A percentile compares a stretch with the other conserved stretches of the same genome.
Conservation (phyloP, 1,140 invertebrate species). For the Babylonia areolata region DNA sequence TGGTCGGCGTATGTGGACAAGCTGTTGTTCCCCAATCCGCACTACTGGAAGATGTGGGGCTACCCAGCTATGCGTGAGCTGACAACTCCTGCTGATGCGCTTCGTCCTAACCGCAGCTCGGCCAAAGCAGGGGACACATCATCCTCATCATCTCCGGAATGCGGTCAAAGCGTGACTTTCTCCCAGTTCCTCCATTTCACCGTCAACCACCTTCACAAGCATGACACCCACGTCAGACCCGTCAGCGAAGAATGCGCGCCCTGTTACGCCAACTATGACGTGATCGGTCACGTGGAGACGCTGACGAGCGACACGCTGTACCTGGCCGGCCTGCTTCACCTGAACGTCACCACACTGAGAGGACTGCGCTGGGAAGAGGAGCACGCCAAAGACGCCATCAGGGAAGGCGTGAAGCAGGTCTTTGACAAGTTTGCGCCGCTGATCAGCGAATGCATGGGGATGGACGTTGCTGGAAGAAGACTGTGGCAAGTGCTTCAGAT, state of each 20-base stretch:
- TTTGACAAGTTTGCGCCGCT: neutral
- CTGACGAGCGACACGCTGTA: neutral
- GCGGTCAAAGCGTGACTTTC: slow-evolving; percentile 22
- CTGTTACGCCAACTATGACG: slow-evolving; percentile 31
- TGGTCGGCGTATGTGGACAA: slow-evolving; percentile 37
- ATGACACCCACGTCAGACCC: slow-evolving; percentile 20
- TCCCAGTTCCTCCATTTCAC: slow-evolving; percentile 20
- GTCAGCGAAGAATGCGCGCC: slow-evolving; percentile 1
- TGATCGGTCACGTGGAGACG: slow-evolving; percentile 36
- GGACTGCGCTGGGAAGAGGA: neutral
- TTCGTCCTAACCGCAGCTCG: no score
- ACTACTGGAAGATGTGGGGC: slow-evolving; percentile 31
- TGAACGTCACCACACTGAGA: neutral
- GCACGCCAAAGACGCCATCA: slow-evolving; percentile 6
- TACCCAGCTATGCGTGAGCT: slow-evolving; percentile 12
- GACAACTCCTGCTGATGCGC: no score
- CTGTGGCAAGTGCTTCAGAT: slow-evolving; percentile 19
- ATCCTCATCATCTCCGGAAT: neutral
- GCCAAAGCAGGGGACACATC: neutral
- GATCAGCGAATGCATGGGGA: neutral
- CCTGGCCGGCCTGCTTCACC: neutral
- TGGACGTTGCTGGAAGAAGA: neutral
- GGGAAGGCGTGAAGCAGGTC: slow-evolving; percentile 21
- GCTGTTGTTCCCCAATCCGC: slow-evolving; percentile 11
- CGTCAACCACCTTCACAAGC: neutral